These are phyloP conservation scores for Lophius piscatorius DNA, from an alignment of 2,113 vertebrate species.

Conservation along the genomic window DNA sequence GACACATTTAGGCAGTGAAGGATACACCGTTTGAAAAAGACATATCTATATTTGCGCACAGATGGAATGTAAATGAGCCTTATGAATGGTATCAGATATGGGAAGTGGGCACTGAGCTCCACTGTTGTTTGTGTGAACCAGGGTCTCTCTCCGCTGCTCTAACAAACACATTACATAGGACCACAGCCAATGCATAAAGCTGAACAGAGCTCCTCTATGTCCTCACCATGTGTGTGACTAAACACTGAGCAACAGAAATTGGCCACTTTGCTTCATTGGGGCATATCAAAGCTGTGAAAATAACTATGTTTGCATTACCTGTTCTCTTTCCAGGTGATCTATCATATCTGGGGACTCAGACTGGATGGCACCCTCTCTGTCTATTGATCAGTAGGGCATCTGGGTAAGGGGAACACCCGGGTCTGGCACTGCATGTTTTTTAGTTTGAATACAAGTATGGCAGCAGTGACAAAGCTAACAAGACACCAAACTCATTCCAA, in stretches of 20 bases:
- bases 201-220: conserved; percentile 69
- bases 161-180: conserved; percentile 77
- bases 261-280: conserved; percentile 66
- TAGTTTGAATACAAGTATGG: conserved; percentile 58
- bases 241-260: conserved; percentile 65
- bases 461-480: conserved; percentile 65
- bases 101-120: conserved; percentile 48
- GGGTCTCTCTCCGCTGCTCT: conserved; percentile 66
- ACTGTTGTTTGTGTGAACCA: conserved; percentile 62
- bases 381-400: conserved; percentile 64
- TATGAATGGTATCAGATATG: too few species aligned
- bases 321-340: conserved; percentile 79
- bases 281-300: conserved; percentile 84
- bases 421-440: conserved; percentile 63
- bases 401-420: conserved; percentile 67
- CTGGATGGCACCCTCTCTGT: conserved; percentile 60
- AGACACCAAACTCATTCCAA: conserved; percentile 34
- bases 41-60: too few species aligned
- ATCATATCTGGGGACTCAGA: conserved; percentile 78
- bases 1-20: too few species aligned
- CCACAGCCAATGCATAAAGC: conserved; percentile 73
- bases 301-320: conserved; percentile 81
- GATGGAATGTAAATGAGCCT: too few species aligned
- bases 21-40: too few species aligned
- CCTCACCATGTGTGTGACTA: conserved; percentile 65